Evolutionary conservation across 2,888 invertebrate genomes (phyloP), one percentile per base, ranked within the genome.

Genomic region (Cosmia trapezina): DNA sequence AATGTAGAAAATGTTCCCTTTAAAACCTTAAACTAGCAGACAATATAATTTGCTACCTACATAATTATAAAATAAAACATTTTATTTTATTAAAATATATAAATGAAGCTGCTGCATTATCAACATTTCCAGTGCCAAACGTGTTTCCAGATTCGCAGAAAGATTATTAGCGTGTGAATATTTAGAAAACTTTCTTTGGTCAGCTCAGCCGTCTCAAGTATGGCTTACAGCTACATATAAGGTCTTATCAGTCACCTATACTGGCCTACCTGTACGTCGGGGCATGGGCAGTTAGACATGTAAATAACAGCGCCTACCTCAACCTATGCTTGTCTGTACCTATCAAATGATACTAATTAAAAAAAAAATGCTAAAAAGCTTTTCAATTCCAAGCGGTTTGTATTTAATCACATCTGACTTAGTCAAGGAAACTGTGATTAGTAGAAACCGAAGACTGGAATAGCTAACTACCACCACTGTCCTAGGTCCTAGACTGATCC

Each of bases 1-100:
- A 66, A 68, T 66, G 73, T 71, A 74, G 72, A 76, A 75, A 74
- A 83, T 79, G 65, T 73, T 82, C 57, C 79, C 65, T 77, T 76
- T 78, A 80, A 77, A 85, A 85, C 73, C 81, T 80, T 85, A 76
- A 74, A 78, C 81, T 83, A 81, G 73, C 71, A 68, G 69, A 76
- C 76, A 72, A 33, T 76, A 59, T 53, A 72, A 72, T 82, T 65
- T 63, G 73, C 68, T 80, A 76, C 49, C 68, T 80, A 76, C 49
- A 56, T 28, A 49, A 19, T n/a, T 57, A 59, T 80, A 78, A 78
- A 83, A 78, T 69, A 82, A 78, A 68, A 65, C 57, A 54, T 70
- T 60, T 65, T n/a, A n/a, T n/a, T n/a, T n/a, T n/a, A n/a, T n/a
- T 69, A 82, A 78, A 68, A 65, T 57, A 54, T 70, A 57, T 65